phyloP scores from a whole-genome alignment of 2,797 vertebrate genomes.

The Coreius guichenoti region DNA sequence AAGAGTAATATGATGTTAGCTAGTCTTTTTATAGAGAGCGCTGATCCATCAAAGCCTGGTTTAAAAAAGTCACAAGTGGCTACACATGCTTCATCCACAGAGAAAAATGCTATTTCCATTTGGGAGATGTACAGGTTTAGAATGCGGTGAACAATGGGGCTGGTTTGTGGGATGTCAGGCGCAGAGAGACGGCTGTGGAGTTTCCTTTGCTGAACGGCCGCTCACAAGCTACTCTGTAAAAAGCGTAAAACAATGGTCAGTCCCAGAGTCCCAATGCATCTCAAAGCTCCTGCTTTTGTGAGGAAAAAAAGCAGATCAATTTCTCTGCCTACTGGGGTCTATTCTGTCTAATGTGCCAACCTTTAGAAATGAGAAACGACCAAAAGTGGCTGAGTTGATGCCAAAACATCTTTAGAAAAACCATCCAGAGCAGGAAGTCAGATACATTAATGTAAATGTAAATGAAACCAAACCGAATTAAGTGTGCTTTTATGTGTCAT shows the following conservation, averaged over 20 bases:
- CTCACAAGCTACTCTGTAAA: slow-evolving; percentile 33
- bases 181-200: slow-evolving; percentile 17
- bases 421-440: background rate
- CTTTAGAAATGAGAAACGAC: slow-evolving; percentile 11
- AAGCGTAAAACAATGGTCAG: slow-evolving; percentile 54
- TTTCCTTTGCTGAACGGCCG: slow-evolving; percentile 22
- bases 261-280: slow-evolving; percentile 37
- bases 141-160: slow-evolving; percentile 68
- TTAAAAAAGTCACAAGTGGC: slow-evolving; percentile 61
- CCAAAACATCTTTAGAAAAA: background rate
- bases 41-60: slow-evolving; percentile 57
- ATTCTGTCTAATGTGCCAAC: background rate
- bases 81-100: slow-evolving; percentile 66
- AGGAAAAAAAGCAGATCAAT: slow-evolving; percentile 49
- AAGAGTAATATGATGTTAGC: slow-evolving; percentile 23
- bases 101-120: slow-evolving; percentile 66
- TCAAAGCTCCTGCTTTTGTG: slow-evolving; percentile 49
- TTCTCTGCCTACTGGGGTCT: slow-evolving; percentile 45
- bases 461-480: background rate
- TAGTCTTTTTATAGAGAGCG: slow-evolving; percentile 52
- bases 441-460: no score
- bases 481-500: background rate
- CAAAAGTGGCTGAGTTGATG: slow-evolving; percentile 27
- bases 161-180: slow-evolving; percentile 58
- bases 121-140: slow-evolving; percentile 61